Percentiles rank a stretch among this genome's conserved stretches.
These are phyloP conservation scores for Salpingus planirostris DNA, from an alignment of 2,888 invertebrate species.

Conservation along the genomic window DNA sequence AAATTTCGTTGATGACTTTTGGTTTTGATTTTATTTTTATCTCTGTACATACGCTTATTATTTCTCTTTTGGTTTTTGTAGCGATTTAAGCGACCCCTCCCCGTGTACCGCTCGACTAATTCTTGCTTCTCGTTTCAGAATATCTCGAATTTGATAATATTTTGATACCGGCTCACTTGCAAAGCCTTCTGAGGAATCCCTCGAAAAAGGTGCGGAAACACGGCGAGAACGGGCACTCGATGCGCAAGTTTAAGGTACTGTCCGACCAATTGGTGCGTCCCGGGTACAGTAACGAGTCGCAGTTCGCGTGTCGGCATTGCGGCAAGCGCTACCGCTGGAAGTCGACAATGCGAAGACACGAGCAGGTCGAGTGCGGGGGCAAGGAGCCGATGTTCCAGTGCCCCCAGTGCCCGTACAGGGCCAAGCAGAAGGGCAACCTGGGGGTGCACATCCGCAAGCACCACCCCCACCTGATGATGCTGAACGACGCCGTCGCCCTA, in stretches of 20 bases:
- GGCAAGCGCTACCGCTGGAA: constrained; percentile 82
- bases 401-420: constrained; percentile 71
- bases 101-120: constrained; percentile 4
- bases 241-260: constrained; percentile 24
- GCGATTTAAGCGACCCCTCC: background rate
- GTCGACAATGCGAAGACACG: constrained; percentile 64
- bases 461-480: constrained; percentile 41
- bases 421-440: constrained; percentile 73
- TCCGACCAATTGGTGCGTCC: constrained; percentile 27
- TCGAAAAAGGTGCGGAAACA: constrained; percentile 15
- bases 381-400: constrained; percentile 77
- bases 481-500: constrained; percentile 10
- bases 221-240: constrained; percentile 23
- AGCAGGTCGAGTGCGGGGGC: constrained; percentile 70
- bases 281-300: constrained; percentile 45
- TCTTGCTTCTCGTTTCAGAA: constrained; percentile 27
- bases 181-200: constrained; percentile 23
- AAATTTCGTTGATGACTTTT: background rate
- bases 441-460: constrained; percentile 74
- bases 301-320: constrained; percentile 74
- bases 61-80: constrained; percentile 7
- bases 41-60: constrained; percentile 12
- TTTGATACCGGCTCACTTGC: constrained; percentile 27
- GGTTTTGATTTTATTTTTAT: constrained; percentile 5
- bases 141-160: constrained; percentile 35